Evolutionary conservation across 1,140 invertebrate species (phyloP).

Genomic region (Dolichoris vasculosae): DNA sequence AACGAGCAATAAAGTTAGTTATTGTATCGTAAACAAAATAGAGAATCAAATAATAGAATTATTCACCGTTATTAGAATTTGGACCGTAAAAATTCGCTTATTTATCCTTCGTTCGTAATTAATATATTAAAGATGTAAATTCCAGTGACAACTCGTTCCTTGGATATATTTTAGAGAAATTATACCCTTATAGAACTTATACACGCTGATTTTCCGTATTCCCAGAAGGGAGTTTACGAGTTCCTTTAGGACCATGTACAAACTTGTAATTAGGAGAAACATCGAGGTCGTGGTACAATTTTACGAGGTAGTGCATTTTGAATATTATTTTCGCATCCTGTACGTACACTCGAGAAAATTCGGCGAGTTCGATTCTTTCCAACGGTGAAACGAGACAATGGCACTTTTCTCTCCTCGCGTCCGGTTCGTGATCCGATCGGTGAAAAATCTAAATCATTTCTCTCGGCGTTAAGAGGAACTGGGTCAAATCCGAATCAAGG

Average conservation of each 20-base stretch:
- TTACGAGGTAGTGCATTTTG: background rate
- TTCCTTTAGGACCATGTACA: conserved; percentile 7
- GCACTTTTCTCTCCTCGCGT: background rate
- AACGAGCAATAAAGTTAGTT: too few species aligned
- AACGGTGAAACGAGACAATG: too few species aligned
- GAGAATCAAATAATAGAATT: too few species aligned
- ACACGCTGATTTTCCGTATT: background rate
- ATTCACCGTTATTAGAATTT: too few species aligned
- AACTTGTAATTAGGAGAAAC: background rate
- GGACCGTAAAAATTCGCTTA: too few species aligned
- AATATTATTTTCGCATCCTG: background rate
- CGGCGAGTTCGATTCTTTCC: too few species aligned
- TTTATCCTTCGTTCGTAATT: too few species aligned
- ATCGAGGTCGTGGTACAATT: background rate
- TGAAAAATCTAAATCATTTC: background rate
- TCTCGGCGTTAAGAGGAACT: background rate
- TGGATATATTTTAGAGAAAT: background rate
- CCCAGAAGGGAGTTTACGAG: background rate
- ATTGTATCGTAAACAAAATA: too few species aligned
- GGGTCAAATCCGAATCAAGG: background rate
- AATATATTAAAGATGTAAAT: too few species aligned
- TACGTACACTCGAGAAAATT: too few species aligned
- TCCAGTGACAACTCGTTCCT: too few species aligned
- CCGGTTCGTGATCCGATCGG: background rate
- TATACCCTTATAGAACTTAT: background rate